These are phyloP conservation scores for Morone chrysops DNA, from an alignment of 2,113 vertebrate species.

Conservation along the genomic window DNA sequence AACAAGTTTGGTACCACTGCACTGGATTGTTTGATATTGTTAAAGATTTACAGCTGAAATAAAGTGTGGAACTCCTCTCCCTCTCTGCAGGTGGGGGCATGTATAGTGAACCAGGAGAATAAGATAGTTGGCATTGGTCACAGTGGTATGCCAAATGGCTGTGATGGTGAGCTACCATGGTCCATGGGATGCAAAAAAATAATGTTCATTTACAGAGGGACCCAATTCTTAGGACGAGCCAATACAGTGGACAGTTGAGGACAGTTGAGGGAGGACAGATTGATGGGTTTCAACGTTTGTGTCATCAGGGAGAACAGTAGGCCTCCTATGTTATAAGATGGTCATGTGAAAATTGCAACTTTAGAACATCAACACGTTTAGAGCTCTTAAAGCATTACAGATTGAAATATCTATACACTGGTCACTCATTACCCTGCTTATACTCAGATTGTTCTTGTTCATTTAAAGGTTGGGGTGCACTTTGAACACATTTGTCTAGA, in stretches of 20 bases:
- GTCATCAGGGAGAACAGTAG: no score
- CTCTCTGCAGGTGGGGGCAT: constrained; percentile 88
- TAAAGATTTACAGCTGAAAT: neutral
- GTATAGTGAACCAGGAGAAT: constrained; percentile 97
- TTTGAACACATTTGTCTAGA: constrained; percentile 19
- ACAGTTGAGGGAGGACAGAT: no score
- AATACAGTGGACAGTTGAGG: no score
- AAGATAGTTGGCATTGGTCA: constrained; percentile 99
- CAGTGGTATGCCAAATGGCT: constrained; percentile 94
- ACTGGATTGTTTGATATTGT: neutral
- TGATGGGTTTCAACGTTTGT: no score
- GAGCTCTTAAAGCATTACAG: neutral
- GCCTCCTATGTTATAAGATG: neutral
- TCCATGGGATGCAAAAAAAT: no score
- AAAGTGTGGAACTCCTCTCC: neutral
- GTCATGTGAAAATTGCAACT: neutral
- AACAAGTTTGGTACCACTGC: no score
- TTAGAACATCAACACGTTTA: neutral
- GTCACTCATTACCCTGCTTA: neutral
- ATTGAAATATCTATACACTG: neutral
- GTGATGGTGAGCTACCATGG: constrained; percentile 75
- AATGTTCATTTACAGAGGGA: no score
- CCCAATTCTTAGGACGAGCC: no score
- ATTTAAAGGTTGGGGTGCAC: constrained; percentile 11
- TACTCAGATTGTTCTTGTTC: constrained; percentile 7